These are phyloP conservation scores for Chaunax sp. DNA, from an alignment of 2,797 vertebrate species.

Conservation along the genomic window DNA sequence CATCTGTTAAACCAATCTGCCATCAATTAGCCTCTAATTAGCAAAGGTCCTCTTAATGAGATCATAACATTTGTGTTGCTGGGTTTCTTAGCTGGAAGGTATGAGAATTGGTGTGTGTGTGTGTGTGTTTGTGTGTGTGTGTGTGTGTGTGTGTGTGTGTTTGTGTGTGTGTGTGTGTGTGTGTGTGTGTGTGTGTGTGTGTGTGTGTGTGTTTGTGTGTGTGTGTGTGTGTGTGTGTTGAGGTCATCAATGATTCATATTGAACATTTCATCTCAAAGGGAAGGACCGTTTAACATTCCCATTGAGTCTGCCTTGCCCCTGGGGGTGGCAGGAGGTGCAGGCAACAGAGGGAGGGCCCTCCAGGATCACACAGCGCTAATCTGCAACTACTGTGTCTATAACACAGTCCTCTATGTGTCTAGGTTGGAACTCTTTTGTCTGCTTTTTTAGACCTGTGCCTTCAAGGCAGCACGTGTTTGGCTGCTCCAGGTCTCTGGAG, in stretches of 20 bases:
- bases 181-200: not conserved
- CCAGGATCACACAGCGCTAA: slow-evolving; percentile 57
- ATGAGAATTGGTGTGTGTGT: slow-evolving; percentile 19
- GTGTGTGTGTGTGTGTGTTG: slow-evolving; percentile 2
- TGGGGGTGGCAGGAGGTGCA: slow-evolving; percentile 78
- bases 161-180: not conserved
- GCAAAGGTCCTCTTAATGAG: slow-evolving; percentile 64
- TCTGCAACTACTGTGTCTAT: slow-evolving; percentile 68
- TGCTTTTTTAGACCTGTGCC: slow-evolving; percentile 61
- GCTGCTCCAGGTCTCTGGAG: slow-evolving; percentile 63
- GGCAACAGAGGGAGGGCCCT: slow-evolving; percentile 66
- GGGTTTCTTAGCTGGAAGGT: slow-evolving; percentile 67
- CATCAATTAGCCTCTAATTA: slow-evolving; percentile 70
- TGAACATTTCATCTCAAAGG: slow-evolving; percentile 82
- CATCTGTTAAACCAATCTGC: slow-evolving; percentile 42
- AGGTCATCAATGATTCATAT: slow-evolving; percentile 83
- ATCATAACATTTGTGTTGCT: slow-evolving; percentile 70
- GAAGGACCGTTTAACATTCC: slow-evolving; percentile 82
- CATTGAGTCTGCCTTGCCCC: slow-evolving; percentile 74
- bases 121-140: not conserved
- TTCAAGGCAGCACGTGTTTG: slow-evolving; percentile 45
- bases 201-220: slow-evolving; percentile 1
- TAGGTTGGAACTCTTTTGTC: slow-evolving; percentile 65
- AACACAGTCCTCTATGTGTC: slow-evolving; percentile 64
- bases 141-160: slow-evolving; percentile 1